Evolutionary conservation across 2,888 invertebrate species (phyloP), one percentile per base, ranked within the genome.

Genomic region (Hirtodrosophila duncani): DNA sequence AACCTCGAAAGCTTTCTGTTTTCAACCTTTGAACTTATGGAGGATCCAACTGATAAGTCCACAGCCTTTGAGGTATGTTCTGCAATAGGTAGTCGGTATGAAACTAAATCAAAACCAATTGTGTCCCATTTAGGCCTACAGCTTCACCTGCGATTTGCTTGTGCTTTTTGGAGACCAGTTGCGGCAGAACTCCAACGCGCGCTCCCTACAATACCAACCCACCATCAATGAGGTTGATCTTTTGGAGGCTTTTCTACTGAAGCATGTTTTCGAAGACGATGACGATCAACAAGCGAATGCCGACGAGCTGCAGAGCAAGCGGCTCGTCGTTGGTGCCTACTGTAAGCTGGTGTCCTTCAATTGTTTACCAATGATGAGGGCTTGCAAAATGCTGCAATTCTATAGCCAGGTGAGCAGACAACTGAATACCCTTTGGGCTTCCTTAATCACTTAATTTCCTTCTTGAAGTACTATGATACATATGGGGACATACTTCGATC

Each of bases 401-500:
- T 74, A 67, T 36, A 57, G 45, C 1, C 30, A 33, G 16, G 72
- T 78, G 5, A 33, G 55, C 10, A 4, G 3, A n/a, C 4, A 1
- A 0, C 0, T 2, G 1, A 11, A 11, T n/a, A 1, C 9, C 6
- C 5, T 9, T 1, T n/a, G n/a, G n/a, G n/a, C n/a, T 0, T 16
- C 14, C 17, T 2, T 0, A 1, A 0, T 3, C 10, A 24, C 10
- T 6, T 2, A 16, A n/a, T 1, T 1, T 7, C 0, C 1, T 5
- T 2, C 5, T 1, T 3, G 0, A 3, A 58, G 50, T 57, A 10
- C n/a, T 3, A 17, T 13, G 20, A 2, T 3, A 7, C 26, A 0
- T 78, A 41, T 36, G 72, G 72, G 0, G 78, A 78, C 24, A 14
- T 74, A n/a, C 37, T 74, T 48, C 55, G 39, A 1, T 14, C 56